These are phyloP conservation scores for Petromus typicus DNA, from an alignment of 2,113 vertebrate species.

Conservation along the genomic window DNA sequence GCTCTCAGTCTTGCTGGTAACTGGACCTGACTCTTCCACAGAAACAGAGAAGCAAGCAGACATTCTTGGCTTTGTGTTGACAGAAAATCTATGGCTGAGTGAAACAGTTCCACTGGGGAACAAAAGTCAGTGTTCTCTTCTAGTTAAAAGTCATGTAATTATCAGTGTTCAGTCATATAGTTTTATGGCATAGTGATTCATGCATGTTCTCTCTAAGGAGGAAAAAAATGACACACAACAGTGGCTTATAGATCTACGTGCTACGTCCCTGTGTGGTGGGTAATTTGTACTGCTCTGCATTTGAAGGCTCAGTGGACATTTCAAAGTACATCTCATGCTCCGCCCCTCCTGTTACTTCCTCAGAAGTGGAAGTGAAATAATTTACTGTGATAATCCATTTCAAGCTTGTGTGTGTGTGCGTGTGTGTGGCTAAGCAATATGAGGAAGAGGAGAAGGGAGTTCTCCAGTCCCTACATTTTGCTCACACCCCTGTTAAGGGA, in stretches of 20 bases:
- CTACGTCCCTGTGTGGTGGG: neutral
- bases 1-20: neutral
- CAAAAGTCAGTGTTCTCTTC: conserved; percentile 25
- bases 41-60: neutral
- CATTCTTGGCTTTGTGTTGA: neutral
- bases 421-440: neutral
- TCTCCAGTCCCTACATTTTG: neutral
- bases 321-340: conserved; percentile 28
- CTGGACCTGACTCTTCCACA: neutral
- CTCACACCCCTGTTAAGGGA: neutral
- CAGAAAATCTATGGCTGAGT: conserved; percentile 63
- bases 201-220: neutral
- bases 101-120: neutral
- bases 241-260: neutral
- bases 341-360: neutral
- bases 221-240: neutral
- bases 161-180: conserved; percentile 41
- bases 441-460: neutral
- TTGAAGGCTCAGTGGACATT: conserved; percentile 29
- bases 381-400: conserved; percentile 8
- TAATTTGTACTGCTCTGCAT: conserved; percentile 41
- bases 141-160: conserved; percentile 62
- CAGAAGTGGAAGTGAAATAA: neutral
- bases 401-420: too few relatives aligned
- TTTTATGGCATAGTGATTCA: conserved; percentile 71